Evolutionary conservation across 2,113 vertebrate genomes (phyloP).

Genomic region (Heterotis niloticus): DNA sequence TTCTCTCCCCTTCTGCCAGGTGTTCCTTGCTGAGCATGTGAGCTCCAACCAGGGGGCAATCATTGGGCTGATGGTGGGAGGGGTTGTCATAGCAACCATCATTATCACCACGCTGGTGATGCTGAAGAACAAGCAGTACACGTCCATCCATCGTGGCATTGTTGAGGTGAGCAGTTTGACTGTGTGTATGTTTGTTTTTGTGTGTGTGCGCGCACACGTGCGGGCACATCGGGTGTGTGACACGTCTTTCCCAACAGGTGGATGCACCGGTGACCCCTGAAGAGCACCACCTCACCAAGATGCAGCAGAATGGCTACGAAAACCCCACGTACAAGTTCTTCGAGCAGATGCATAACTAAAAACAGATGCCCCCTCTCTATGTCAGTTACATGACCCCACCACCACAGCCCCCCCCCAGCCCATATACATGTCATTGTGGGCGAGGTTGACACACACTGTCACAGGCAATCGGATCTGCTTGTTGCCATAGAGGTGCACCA

Average conservation of each 20-base stretch:
- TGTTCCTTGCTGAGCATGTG: constrained; percentile 93
- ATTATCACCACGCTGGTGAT: constrained; percentile 98
- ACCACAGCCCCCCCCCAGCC: background rate
- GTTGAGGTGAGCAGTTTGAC: constrained; percentile 75
- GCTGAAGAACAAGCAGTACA: constrained; percentile 99
- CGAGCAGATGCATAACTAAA: constrained; percentile 87
- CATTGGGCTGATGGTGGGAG: constrained; percentile 97
- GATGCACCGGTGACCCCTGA: constrained; percentile 85
- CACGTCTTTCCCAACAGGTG: constrained; percentile 57
- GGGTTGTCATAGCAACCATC: constrained; percentile 96
- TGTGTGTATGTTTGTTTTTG: no score
- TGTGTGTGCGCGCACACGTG: no score
- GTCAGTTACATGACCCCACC: background rate
- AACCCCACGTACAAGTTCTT: constrained; percentile 93
- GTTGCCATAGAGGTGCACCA: constrained; percentile 35
- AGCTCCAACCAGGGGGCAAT: constrained; percentile 97
- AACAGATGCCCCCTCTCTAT: constrained; percentile 5
- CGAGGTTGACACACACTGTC: constrained; percentile 22
- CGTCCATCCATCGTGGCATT: constrained; percentile 95
- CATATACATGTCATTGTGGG: constrained; percentile 38
- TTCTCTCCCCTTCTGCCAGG: constrained; percentile 56
- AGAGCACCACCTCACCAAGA: constrained; percentile 86
- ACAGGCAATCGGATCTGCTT: constrained; percentile 34
- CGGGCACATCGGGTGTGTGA: no score
- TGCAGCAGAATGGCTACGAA: constrained; percentile 88